Evolutionary conservation across 2,113 vertebrate genomes (phyloP).

Genomic region (Cheirogaleus medius): DNA sequence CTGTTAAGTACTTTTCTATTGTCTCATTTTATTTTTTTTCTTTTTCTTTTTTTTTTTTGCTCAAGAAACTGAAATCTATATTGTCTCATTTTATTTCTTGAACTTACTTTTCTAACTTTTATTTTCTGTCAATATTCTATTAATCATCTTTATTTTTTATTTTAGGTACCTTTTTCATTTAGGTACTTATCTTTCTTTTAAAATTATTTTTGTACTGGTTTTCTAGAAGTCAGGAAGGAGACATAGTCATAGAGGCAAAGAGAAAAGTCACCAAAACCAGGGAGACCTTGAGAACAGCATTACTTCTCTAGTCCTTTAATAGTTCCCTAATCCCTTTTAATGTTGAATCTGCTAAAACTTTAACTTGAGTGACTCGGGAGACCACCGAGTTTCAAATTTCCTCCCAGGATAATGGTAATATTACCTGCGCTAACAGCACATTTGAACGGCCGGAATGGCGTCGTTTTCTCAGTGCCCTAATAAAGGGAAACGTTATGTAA

Average conservation of each 20-base stretch:
- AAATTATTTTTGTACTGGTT: background rate
- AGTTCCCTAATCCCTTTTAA: constrained; percentile 46
- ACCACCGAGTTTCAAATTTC: constrained; percentile 65
- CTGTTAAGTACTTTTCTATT: background rate
- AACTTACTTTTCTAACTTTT: background rate
- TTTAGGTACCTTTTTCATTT: background rate
- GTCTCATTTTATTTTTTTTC: background rate
- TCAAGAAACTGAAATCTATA: too few relatives aligned
- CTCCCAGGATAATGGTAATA: constrained; percentile 59
- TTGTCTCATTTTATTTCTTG: background rate
- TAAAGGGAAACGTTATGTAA: constrained; percentile 73
- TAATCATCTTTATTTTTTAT: background rate
- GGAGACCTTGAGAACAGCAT: background rate
- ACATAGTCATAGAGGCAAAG: background rate
- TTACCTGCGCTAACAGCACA: constrained; percentile 26
- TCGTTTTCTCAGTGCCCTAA: constrained; percentile 46
- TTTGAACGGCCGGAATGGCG: background rate
- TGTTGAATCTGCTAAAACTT: constrained; percentile 61
- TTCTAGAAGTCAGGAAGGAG: background rate
- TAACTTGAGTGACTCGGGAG: constrained; percentile 47
- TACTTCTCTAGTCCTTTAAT: background rate
- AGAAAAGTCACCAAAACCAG: background rate
- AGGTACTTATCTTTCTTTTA: background rate
- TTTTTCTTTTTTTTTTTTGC: too few relatives aligned
- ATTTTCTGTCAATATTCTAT: background rate